Percentiles rank a stretch among this genome's conserved stretches.
These are phyloP conservation scores for Pangasius djambal DNA, from an alignment of 2,797 vertebrate genomes.

Conservation along the genomic window DNA sequence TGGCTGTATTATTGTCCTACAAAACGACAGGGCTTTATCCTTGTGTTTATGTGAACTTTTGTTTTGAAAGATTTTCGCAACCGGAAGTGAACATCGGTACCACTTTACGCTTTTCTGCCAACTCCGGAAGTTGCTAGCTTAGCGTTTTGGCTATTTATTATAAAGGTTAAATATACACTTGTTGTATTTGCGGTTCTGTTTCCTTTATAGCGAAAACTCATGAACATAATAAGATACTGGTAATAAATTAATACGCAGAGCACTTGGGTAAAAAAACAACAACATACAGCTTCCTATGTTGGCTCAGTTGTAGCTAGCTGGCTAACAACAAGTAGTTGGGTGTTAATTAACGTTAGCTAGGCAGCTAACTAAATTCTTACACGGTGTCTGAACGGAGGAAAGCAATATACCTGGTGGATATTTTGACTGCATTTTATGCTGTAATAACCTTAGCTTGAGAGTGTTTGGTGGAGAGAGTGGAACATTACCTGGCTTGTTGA, in stretches of 20 bases:
- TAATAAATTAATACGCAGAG: not conserved
- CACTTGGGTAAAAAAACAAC: fast-evolving
- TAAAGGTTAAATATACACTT: not conserved
- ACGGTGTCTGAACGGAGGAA: not conserved
- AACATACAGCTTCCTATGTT: not conserved
- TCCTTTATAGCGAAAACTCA: not conserved
- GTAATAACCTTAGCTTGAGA: not conserved
- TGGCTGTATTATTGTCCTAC: not conserved
- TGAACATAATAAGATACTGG: not conserved
- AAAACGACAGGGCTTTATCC: not conserved
- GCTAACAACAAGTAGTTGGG: not conserved
- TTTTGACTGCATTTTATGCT: not conserved
- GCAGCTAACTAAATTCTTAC: not conserved
- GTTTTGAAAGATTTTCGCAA: not conserved
- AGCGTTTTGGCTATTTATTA: not conserved
- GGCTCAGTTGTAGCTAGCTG: not conserved
- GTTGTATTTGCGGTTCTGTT: not conserved
- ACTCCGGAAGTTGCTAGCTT: conserved; percentile 4
- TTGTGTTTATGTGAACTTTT: not conserved
- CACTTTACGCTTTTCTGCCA: not conserved
- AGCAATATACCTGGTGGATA: not conserved
- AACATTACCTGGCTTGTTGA: not conserved
- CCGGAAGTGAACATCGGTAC: not conserved
- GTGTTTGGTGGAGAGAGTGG: not conserved
- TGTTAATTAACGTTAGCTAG: not conserved